Base-by-base conservation (phyloP, 2,113 vertebrate species). In the Amphiprion percula region DNA sequence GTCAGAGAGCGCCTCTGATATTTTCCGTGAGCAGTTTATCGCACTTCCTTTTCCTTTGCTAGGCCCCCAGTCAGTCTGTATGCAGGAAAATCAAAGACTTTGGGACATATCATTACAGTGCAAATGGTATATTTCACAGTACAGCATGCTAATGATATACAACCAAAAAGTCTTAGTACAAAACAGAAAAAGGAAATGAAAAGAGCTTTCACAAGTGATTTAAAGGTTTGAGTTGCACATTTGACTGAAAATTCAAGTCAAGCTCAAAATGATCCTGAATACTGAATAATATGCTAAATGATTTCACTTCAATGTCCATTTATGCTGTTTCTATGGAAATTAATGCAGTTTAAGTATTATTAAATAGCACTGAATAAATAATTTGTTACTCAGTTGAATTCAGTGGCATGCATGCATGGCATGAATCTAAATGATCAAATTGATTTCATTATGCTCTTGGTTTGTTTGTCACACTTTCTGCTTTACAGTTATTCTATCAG, bases 11-110 rank as follows among this genome's bases (percentile, higher is more conserved):
- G 68, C 67, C 75, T 78, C 41, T 12, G 11, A 58, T 84, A 82
- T 86, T 87, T 88, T 87, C 86, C 71, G 80, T 63, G 65, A 71
- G 24, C 80, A 79, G 64, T 88, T 91, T 88, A 90, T 90, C 82
- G 61, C 85, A 90, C 82, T 90, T 90, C 91, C 90, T 89, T 10
- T 83, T 59, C 72, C 72, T 80, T 71, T 68, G 39, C 74, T 46
- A 49, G 71, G 70, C 75, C 85, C 64, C 64, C 24, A 72, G 65
- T 84, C 70, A 59, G 56, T 84, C 68, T 72, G 53, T 59, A 90
- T 68, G 86, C 79, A 88, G 80, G 69, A 83, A 87, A 89, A 87
- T 82, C 77, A 87, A 80, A 88, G 80, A 65, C 79, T 77, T 49
- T 17, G 61, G 66, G 68, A 73, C 55, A 80, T 80, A 56, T 75